Percentiles rank a stretch among this genome's conserved stretches.
These are phyloP conservation scores for Zelostemma sp. DNA, from an alignment of 1,140 invertebrate species.

Conservation along the genomic window DNA sequence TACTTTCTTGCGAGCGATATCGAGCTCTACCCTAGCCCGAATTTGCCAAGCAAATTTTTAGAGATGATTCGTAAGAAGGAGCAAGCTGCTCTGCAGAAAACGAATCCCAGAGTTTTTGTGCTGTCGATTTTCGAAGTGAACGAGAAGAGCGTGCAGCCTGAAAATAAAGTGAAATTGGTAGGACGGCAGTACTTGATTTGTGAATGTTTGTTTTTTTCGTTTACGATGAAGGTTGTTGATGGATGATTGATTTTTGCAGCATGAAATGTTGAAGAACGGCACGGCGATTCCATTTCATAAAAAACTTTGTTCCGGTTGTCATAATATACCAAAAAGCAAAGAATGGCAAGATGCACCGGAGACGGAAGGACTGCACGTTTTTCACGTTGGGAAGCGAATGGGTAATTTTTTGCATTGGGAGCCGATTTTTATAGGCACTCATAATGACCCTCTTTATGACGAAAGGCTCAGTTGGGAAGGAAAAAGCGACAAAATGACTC, in stretches of 20 bases:
- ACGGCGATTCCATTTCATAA: conserved; percentile 93
- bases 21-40: conserved; percentile 88
- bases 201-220: too few species aligned
- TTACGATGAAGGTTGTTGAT: too few species aligned
- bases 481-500: conserved; percentile 94
- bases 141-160: conserved; percentile 77
- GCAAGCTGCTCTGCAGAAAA: conserved; percentile 74
- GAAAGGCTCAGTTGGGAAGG: conserved; percentile 90
- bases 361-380: conserved; percentile 80
- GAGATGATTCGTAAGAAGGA: conserved; percentile 83
- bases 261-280: conserved; percentile 80
- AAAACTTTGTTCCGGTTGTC: conserved; percentile 88
- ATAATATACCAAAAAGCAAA: conserved; percentile 87
- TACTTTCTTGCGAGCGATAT: conserved; percentile 90
- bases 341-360: conserved; percentile 84
- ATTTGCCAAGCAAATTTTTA: conserved; percentile 81
- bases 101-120: conserved; percentile 83
- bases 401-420: conserved; percentile 89
- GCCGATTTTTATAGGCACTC: conserved; percentile 89
- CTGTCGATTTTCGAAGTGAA: conserved; percentile 88
- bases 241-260: conserved; percentile 67
- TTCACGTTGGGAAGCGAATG: conserved; percentile 85
- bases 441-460: conserved; percentile 89
- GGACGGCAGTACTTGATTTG: too few species aligned
- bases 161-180: conserved; percentile 80